Evolutionary conservation across 2,888 invertebrate species (phyloP).

Genomic region (Tetragnatha montana): DNA sequence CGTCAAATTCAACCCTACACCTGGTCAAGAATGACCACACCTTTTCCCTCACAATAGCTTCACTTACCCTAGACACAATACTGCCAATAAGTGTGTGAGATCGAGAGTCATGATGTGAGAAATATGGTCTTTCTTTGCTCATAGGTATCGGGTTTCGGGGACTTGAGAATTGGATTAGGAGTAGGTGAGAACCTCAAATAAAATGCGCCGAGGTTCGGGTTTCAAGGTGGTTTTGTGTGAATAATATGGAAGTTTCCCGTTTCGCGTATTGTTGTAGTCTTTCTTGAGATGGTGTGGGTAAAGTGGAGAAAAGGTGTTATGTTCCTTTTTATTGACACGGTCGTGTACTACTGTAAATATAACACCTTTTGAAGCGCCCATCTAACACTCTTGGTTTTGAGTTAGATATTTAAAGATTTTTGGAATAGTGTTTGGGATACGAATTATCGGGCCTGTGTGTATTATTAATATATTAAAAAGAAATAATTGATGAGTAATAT

Average conservation of each 20-base stretch:
- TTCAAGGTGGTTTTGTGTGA: neutral
- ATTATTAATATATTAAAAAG: no score
- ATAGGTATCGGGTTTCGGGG: conserved; percentile 5
- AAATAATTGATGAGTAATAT: no score
- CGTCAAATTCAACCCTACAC: conserved; percentile 30
- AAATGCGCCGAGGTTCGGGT: neutral
- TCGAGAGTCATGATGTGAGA: neutral
- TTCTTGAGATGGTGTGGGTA: neutral
- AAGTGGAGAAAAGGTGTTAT: neutral
- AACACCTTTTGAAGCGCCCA: no score
- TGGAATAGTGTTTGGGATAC: no score
- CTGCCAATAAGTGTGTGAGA: neutral
- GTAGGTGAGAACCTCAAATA: conserved; percentile 40
- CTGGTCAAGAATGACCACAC: conserved; percentile 4
- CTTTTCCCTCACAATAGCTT: neutral
- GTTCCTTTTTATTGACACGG: no score
- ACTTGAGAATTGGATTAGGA: conserved; percentile 38
- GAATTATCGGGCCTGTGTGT: no score
- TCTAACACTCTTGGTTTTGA: no score
- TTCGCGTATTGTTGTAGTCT: neutral
- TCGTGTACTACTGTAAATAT: no score
- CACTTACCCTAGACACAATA: conserved; percentile 10
- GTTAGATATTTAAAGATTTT: no score
- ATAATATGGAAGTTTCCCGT: neutral
- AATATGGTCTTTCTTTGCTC: conserved; percentile 11